A percentile compares a stretch with the other conserved stretches of the same genome.
Conservation (phyloP, 2,113 vertebrate species). For the Henicopernis longicauda region DNA sequence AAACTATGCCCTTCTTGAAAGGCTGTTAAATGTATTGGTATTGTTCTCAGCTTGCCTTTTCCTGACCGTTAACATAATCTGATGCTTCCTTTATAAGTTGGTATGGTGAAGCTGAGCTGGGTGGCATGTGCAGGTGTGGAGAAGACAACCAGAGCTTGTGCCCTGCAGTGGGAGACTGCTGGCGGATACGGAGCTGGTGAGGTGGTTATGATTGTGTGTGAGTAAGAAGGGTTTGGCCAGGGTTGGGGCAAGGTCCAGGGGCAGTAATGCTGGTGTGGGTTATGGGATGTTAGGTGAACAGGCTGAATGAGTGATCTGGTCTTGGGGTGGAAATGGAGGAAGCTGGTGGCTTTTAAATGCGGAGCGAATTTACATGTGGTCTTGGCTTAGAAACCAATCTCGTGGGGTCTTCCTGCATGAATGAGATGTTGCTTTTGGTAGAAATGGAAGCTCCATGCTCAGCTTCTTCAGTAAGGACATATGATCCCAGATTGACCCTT, state of each 20-base stretch:
- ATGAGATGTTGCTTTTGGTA: background rate
- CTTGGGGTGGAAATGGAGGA: background rate
- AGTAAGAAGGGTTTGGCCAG: background rate
- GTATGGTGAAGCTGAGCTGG: background rate
- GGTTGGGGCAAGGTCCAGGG: background rate
- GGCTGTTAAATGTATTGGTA: background rate
- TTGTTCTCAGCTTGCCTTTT: background rate
- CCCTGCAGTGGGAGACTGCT: background rate
- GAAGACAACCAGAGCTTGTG: background rate
- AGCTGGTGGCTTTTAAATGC: background rate
- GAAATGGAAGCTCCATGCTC: background rate
- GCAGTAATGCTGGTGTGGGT: rapidly evolving
- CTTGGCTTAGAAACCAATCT: background rate
- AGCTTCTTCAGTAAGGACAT: rapidly evolving
- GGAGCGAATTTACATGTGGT: background rate
- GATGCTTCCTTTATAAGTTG: background rate
- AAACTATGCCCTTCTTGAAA: background rate
- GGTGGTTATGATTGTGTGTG: rapidly evolving
- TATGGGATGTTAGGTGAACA: background rate
- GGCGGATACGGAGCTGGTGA: background rate
- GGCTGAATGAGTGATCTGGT: background rate
- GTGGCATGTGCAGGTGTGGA: background rate
- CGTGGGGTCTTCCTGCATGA: rapidly evolving
- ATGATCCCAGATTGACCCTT: background rate
- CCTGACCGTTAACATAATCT: background rate